These are phyloP conservation scores for Mylabris sibirica DNA, from an alignment of 2,888 invertebrate genomes.

Conservation along the genomic window DNA sequence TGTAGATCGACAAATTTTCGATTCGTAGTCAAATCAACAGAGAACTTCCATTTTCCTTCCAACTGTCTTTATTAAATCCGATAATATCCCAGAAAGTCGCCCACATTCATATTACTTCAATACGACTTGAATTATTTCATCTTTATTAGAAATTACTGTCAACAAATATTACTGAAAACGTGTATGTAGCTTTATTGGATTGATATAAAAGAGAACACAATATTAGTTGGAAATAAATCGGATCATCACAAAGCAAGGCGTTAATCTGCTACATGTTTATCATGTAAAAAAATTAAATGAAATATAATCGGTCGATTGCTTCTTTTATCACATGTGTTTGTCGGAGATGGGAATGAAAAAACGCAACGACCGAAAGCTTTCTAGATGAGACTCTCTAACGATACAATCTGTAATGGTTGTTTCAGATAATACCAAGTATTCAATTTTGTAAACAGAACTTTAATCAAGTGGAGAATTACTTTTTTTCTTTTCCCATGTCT, in stretches of 20 bases:
- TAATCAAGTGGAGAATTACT: not conserved
- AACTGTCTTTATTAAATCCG: not conserved
- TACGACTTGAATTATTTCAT: not conserved
- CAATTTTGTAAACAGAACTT: not conserved
- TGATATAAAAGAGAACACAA: no score
- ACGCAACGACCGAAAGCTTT: not conserved
- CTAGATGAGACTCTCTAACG: not conserved
- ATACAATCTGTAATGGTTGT: not conserved
- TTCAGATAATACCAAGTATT: not conserved
- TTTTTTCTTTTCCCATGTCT: not conserved
- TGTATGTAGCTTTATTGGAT: no score
- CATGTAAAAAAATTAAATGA: not conserved
- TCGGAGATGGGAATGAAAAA: not conserved
- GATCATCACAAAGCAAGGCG: no score
- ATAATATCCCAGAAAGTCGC: not conserved
- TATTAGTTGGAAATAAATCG: no score
- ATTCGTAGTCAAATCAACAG: not conserved
- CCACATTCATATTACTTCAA: not conserved
- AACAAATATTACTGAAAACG: not conserved
- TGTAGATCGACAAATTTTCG: not conserved
- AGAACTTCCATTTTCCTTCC: not conserved
- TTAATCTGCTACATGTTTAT: no score
- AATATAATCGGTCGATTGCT: not conserved
- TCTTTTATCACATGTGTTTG: not conserved
- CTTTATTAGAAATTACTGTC: not conserved